Base-by-base conservation (phyloP, 1,140 invertebrate genomes). In the Achatina immaculata region DNA sequence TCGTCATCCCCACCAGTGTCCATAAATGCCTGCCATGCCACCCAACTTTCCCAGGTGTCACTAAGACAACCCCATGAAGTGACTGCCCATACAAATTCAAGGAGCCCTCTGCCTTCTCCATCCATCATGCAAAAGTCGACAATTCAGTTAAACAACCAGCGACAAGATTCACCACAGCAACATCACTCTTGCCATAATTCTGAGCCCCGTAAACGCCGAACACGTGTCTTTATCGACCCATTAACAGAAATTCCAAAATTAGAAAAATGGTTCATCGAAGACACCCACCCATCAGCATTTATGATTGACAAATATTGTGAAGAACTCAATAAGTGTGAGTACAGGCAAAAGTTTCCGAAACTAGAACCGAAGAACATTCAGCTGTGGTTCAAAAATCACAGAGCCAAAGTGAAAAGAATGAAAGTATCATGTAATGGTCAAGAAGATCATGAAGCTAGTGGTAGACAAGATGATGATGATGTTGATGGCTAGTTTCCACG, bases 171-270 rank as follows among this genome's bases (percentile, higher is more conserved):
- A 38, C 75, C 83, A 62, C 81, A 82, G 66, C 81, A 78, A 34
- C 76, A 40, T 66, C 82, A 51, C 73, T 51, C 28, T 16, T 42
- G 69, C 43, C 78, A 80, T 65, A 73, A 79, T n/a, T 69, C 80
- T 0, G 82, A 85, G 69, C 75, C 81, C 3, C 84, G 88, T 89
- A 94, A 97, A 74, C 93, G 96, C 91, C 94, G 98, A 48, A 99
- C 98, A 91, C 94, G 98, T 81, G 99, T 98, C n/a, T 99, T 99
- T 90, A 99, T 99, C 84, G 98, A 99, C 92, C 98, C 98, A 0
- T 96, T 99, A 21, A 97, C 96, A 38, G 98, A 99, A 93, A 98
- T 99, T 69, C 98, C 98, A 6, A 94, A 96, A 84, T 92, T 99
- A 78, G 98, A 99, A 90, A 96, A 96, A 88, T 99, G 98, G 97